A percentile compares a stretch with the other conserved stretches of the same genome.
Evolutionary conservation across 2,888 invertebrate genomes (phyloP).

Genomic region (Drosophila anomelani): DNA sequence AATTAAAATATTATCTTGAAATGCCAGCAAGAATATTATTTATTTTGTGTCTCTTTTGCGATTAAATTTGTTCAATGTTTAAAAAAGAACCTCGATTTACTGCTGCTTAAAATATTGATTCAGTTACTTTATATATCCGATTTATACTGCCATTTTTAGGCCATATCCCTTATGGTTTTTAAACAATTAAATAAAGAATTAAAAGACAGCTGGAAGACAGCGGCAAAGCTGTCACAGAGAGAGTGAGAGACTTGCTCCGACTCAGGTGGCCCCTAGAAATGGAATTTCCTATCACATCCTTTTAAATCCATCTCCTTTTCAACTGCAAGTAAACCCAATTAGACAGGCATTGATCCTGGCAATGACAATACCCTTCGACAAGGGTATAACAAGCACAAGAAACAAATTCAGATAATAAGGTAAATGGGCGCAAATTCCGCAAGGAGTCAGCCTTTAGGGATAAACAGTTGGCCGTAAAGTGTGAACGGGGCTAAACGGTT

Average conservation of each 20-base stretch:
- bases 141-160: not conserved
- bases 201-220: no score
- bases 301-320: no score
- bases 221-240: no score
- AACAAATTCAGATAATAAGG: conserved; percentile 9
- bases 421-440: not conserved
- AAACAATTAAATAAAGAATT: no score
- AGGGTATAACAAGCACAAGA: conserved; percentile 2
- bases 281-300: no score
- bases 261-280: no score
- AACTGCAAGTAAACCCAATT: no score
- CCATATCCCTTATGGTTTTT: no score
- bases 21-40: not conserved
- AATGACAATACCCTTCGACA: conserved; percentile 2
- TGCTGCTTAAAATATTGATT: not conserved
- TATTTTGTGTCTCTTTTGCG: not conserved
- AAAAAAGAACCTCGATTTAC: no score
- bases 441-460: not conserved
- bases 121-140: not conserved
- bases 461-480: conserved; percentile 24
- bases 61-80: not conserved
- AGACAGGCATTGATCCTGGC: not conserved
- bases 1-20: no score
- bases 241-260: no score
- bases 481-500: conserved; percentile 9